Percentiles rank a stretch among this genome's conserved stretches.
Conservation (phyloP, 2,113 vertebrate species). For the Protobothrops flavoviridis region DNA sequence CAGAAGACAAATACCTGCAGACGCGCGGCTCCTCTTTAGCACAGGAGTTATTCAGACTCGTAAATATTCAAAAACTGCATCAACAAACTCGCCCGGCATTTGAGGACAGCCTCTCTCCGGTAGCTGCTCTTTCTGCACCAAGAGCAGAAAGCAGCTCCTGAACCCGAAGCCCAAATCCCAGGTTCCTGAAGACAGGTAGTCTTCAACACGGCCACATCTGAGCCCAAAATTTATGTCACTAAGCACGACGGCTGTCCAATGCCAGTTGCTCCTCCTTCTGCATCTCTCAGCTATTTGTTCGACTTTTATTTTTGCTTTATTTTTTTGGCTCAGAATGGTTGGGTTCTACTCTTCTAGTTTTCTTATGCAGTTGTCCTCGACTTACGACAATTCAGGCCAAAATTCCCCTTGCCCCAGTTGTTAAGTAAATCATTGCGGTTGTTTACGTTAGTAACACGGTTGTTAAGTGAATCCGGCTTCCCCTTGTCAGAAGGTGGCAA, state of each 20-base stretch:
- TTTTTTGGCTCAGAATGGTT: background rate
- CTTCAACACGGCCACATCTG: accelerated
- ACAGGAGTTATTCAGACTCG: background rate
- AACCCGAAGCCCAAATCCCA: background rate
- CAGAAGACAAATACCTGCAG: background rate
- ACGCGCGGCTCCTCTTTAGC: background rate
- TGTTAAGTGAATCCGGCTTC: no score
- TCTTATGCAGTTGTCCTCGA: background rate
- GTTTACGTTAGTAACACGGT: no score
- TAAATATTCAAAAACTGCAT: background rate
- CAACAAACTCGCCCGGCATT: background rate
- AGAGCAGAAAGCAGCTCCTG: background rate
- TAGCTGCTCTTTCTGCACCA: background rate
- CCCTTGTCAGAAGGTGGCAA: no score
- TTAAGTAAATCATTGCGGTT: no score
- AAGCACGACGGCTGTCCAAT: background rate
- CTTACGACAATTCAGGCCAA: no score
- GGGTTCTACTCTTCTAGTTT: background rate
- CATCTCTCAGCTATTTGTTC: background rate
- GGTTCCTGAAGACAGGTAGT: background rate
- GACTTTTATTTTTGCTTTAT: background rate
- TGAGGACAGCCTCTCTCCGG: background rate
- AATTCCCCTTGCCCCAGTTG: no score
- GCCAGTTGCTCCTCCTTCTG: background rate
- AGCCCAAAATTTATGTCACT: background rate